Percentiles rank a stretch among this genome's conserved stretches.
Evolutionary conservation across 2,113 vertebrate species (phyloP).

Genomic region (Octodon degus): DNA sequence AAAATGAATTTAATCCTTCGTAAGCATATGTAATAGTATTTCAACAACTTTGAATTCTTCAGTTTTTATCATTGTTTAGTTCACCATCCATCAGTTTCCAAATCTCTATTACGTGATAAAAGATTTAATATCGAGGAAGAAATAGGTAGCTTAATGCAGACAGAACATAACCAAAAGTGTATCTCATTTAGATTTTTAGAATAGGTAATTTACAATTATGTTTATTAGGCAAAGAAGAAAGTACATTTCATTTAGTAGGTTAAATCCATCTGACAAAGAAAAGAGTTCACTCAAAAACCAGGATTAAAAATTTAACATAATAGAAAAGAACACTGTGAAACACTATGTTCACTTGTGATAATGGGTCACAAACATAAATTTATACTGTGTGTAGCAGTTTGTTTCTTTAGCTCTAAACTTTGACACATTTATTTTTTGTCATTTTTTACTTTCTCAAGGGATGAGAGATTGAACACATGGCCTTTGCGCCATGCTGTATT

Average conservation of each 20-base stretch:
- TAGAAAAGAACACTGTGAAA: background rate
- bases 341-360: background rate
- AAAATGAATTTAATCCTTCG: constrained; percentile 42
- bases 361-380: background rate
- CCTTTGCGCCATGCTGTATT: background rate
- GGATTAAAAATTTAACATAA: background rate
- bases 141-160: background rate
- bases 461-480: background rate
- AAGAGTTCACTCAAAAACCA: background rate
- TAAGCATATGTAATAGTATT: constrained; percentile 25
- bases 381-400: background rate
- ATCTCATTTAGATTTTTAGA: background rate
- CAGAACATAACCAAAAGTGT: background rate
- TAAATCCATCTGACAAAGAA: background rate
- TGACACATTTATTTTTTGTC: background rate
- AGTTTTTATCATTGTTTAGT: background rate
- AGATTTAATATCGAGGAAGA: background rate
- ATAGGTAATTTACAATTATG: background rate
- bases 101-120: constrained; percentile 28
- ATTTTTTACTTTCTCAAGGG: background rate
- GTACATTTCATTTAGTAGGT: background rate
- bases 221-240: background rate
- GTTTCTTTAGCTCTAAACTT: background rate
- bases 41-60: constrained; percentile 50
- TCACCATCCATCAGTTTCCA: background rate